A percentile compares a stretch with the other conserved stretches of the same genome.
Evolutionary conservation across 1,140 invertebrate genomes (phyloP).

Genomic region (Myzus persicae): DNA sequence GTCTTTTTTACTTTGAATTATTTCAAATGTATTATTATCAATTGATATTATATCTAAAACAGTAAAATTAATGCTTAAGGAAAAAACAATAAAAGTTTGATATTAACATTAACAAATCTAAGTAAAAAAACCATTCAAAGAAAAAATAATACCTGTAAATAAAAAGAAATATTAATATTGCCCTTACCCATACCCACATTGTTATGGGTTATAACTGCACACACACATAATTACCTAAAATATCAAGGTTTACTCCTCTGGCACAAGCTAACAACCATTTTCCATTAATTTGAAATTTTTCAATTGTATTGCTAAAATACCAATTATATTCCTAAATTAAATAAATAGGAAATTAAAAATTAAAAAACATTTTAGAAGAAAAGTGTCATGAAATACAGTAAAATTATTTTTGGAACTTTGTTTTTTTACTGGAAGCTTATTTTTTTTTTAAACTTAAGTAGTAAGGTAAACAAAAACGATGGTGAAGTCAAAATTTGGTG

Average conservation of each 20-base stretch:
- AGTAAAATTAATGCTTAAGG: background rate
- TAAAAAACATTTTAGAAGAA: too few relatives aligned
- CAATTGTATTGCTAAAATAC: conserved; percentile 50
- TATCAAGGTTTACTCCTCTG: conserved; percentile 17
- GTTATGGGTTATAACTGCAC: too few relatives aligned
- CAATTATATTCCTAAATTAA: conserved; percentile 44
- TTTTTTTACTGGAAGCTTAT: too few relatives aligned
- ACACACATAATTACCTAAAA: conserved; percentile 2
- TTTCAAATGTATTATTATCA: background rate
- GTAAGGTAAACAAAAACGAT: too few relatives aligned
- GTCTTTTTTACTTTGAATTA: background rate
- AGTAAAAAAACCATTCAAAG: background rate
- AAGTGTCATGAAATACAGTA: too few relatives aligned
- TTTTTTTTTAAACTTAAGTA: too few relatives aligned
- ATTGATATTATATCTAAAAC: conserved; percentile 38
- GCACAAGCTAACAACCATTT: conserved; percentile 46
- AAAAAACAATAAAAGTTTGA: background rate
- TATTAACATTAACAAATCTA: background rate
- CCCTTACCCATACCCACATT: too few relatives aligned
- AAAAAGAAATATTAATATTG: too few relatives aligned
- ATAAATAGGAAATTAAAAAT: background rate
- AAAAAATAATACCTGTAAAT: background rate
- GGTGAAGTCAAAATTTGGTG: too few relatives aligned
- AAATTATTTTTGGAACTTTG: too few relatives aligned
- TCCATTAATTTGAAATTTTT: conserved; percentile 42